A percentile compares a stretch with the other conserved stretches of the same genome.
Conservation (phyloP, 1,140 invertebrate genomes). For the Homarus americanus region DNA sequence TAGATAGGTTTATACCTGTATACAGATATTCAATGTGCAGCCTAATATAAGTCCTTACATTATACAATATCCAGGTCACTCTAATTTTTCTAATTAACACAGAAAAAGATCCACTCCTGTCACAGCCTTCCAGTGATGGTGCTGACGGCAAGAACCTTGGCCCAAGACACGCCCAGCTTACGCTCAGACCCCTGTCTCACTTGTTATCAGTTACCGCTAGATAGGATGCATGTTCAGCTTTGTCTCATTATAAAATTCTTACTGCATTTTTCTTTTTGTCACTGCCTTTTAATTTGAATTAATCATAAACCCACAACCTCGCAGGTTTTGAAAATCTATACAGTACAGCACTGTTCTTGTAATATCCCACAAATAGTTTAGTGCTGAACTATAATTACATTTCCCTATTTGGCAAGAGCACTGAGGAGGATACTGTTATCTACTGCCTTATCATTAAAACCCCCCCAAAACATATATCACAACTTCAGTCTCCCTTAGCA, state of each 20-base stretch:
- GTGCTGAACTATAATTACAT: not conserved
- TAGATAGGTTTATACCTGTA: not conserved
- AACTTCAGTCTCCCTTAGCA: not conserved
- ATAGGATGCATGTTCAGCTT: not conserved
- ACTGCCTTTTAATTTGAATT: too few species aligned
- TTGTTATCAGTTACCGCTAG: not conserved
- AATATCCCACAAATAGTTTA: not conserved
- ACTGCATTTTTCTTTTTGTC: too few species aligned
- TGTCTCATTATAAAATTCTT: not conserved
- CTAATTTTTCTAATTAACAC: not conserved
- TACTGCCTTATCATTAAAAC: slow-evolving; percentile 22
- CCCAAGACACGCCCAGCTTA: not conserved
- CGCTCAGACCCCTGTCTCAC: not conserved
- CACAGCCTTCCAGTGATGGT: not conserved
- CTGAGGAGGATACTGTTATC: slow-evolving; percentile 30
- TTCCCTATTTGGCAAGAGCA: slow-evolving; percentile 12
- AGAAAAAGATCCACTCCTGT: not conserved
- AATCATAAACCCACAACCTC: too few species aligned
- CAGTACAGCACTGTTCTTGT: not conserved
- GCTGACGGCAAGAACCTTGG: not conserved
- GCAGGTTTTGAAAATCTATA: too few species aligned
- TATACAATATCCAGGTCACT: not conserved
- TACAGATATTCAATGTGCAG: not conserved
- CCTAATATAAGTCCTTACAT: not conserved
- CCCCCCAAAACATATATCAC: slow-evolving; percentile 21